Evolutionary conservation across 2,888 invertebrate genomes (phyloP), one percentile per base, ranked within the genome.

Genomic region (Tachina fera): DNA sequence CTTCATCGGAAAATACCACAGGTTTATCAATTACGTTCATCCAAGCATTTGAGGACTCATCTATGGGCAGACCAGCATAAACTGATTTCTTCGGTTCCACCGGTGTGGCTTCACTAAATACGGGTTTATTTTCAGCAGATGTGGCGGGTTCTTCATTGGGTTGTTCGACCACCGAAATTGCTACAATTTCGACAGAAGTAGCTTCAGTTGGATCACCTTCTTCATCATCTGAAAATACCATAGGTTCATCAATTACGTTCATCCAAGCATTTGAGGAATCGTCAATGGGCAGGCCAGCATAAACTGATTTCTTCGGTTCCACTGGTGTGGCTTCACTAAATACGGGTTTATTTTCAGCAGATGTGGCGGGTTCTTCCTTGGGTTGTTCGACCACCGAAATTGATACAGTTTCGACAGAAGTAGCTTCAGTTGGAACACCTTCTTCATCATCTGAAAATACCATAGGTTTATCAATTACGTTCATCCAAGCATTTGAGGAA

Each of bases 21-120:
- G 91, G 90, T 77, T 93, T 92, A 72, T 93, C 92, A 45, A 91
- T 47, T 16, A 90, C 89, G 70, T 90, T 85, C 89, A 92, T 90
- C 90, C 92, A 92, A 1, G 90, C 79, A 74, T 87, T 90, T 39
- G 90, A 88, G 0, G 91, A 88, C 13, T 91, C 90, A 82, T 92
- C 91, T 43, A 91, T 89, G 13, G 91, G 91, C 45, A 91, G 88
- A 19, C 91, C 92, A 65, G 89, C 90, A 41, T 84, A 60, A 53
- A 1, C 19, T 9, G 31, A 45, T 53, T 86, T 85, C 16, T 81
- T 83, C 1, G 80, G 61, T 22, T 84, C 83, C 19, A 77, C 79
- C 8, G 49, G 9, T 8, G 51, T 61, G 4, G 60, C 45, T 43
- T 71, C 49, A 39, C 10, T 14, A 3, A 9, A 0, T 31, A 31